These are phyloP conservation scores for Molossus molossus DNA, from an alignment of 2,797 vertebrate species.

Conservation along the genomic window DNA sequence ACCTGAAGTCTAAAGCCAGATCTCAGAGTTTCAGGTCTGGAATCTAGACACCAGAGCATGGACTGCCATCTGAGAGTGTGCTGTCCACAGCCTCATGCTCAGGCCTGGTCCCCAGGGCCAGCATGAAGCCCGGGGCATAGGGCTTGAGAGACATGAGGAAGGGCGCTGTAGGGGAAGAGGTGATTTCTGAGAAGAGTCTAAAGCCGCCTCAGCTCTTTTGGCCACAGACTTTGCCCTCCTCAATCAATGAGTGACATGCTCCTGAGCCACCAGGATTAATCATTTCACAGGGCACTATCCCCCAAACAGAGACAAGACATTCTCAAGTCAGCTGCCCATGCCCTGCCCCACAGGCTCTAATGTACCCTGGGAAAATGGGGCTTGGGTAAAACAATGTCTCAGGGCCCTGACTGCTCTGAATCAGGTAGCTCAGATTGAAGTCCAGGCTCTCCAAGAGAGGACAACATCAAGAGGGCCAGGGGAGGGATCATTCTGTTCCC, in stretches of 20 bases:
- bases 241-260: conserved; percentile 88
- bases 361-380: neutral
- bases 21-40: neutral
- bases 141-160: neutral
- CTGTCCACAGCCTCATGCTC: neutral
- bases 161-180: neutral
- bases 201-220: conserved; percentile 81
- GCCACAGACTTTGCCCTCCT: conserved; percentile 78
- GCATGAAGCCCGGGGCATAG: neutral
- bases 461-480: neutral
- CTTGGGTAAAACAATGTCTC: neutral
- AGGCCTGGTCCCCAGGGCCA: neutral
- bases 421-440: neutral
- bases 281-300: conserved; percentile 81
- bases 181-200: conserved; percentile 63
- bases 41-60: neutral
- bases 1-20: neutral
- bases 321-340: conserved; percentile 51
- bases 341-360: neutral
- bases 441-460: neutral
- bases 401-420: neutral
- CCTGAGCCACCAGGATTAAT: conserved; percentile 86
- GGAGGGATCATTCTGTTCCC: neutral
- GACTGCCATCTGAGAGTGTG: neutral
- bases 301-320: neutral